phyloP scores from a whole-genome alignment of 64 coral and sea anemone genomes.

The Astreopora myriophthalma region DNA sequence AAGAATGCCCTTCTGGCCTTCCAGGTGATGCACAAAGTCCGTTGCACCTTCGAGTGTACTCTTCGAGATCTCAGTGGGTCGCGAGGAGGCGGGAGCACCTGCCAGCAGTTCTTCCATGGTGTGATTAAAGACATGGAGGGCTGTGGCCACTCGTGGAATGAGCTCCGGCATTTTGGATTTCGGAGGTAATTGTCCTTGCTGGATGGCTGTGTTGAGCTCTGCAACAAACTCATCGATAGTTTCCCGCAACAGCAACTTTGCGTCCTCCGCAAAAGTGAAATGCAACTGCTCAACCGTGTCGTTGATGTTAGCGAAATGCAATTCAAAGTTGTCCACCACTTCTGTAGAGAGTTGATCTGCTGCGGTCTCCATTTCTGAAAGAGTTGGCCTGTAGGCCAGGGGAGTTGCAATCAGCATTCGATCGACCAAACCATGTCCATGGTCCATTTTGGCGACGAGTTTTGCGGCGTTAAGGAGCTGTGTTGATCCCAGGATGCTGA shows the following conservation, averaged over 20 bases:
- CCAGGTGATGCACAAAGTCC: too few relatives aligned
- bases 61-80: too few relatives aligned
- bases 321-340: too few relatives aligned
- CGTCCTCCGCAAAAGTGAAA: too few relatives aligned
- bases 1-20: too few relatives aligned
- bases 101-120: conserved; percentile 8
- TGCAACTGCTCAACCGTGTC: too few relatives aligned
- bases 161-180: conserved; percentile 61
- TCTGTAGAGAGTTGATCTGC: too few relatives aligned
- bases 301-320: too few relatives aligned
- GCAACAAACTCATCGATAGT: conserved; percentile 25
- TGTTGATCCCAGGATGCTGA: conserved; percentile 26
- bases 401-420: conserved; percentile 9
- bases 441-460: conserved; percentile 30
- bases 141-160: conserved; percentile 33
- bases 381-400: background rate
- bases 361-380: too few relatives aligned
- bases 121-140: conserved; percentile 56
- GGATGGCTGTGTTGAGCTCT: conserved; percentile 54
- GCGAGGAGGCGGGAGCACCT: too few relatives aligned
- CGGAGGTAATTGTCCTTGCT: conserved; percentile 21
- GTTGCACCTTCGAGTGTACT: too few relatives aligned
- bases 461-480: conserved; percentile 29
- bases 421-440: conserved; percentile 31
- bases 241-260: background rate